phyloP scores from a whole-genome alignment of 2,797 vertebrate genomes.

The Sciurus vulgaris region DNA sequence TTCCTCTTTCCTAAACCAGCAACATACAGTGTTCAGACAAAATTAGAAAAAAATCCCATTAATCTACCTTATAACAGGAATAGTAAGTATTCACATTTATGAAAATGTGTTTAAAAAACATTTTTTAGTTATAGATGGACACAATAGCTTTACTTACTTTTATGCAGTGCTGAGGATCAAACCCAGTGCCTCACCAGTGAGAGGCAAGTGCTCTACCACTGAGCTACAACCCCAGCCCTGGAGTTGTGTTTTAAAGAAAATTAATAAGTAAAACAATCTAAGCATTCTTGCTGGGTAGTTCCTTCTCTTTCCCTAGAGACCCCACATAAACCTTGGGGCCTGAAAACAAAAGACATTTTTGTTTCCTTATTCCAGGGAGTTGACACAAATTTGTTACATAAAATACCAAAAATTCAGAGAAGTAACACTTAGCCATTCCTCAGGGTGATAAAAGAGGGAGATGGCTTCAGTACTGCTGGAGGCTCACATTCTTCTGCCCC shows the following conservation, averaged over 20 bases:
- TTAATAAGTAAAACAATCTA: background rate
- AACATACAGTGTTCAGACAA: background rate
- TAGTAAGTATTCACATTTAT: background rate
- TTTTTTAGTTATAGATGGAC: no score
- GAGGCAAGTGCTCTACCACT: no score
- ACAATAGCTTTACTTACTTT: no score
- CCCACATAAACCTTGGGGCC: background rate
- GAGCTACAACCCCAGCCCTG: no score
- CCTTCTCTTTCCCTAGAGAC: background rate
- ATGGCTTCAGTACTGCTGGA: background rate
- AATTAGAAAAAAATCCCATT: constrained; percentile 36
- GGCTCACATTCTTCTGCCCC: background rate
- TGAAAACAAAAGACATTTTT: background rate
- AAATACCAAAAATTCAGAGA: constrained; percentile 1
- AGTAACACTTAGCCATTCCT: background rate
- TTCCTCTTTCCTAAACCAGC: background rate
- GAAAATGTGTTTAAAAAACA: background rate
- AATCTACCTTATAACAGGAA: background rate
- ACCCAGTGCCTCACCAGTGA: no score
- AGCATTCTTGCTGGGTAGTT: background rate
- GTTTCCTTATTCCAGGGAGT: background rate
- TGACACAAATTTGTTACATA: background rate
- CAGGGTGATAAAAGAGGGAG: background rate
- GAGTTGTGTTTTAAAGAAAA: background rate
- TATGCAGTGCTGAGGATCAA: no score